Conservation (phyloP, 2,888 invertebrate genomes). For the Pyralis farinalis region DNA sequence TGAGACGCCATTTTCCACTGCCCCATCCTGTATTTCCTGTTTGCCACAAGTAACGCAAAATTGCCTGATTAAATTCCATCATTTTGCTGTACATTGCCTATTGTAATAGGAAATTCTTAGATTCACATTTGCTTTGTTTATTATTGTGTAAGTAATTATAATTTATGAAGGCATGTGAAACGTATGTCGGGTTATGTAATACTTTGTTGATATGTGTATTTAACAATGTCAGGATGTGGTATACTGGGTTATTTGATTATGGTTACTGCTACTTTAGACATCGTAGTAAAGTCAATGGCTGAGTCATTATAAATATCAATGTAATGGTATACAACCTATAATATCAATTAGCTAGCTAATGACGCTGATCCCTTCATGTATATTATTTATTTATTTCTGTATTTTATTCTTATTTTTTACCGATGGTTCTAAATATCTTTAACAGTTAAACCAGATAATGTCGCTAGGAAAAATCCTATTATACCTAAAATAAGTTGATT, state of each 20-base stretch:
- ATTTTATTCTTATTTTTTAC: too few species aligned
- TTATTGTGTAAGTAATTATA: not conserved
- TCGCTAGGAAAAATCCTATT: too few species aligned
- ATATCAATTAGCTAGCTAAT: too few species aligned
- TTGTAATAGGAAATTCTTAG: conserved; percentile 59
- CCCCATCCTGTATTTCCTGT: conserved; percentile 71
- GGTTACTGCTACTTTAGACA: not conserved
- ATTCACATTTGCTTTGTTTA: conserved; percentile 60
- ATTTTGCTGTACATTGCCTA: conserved; percentile 34
- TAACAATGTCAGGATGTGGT: conserved; percentile 3
- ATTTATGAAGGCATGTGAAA: not conserved
- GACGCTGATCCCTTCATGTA: too few species aligned
- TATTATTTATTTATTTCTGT: too few species aligned
- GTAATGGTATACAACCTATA: too few species aligned
- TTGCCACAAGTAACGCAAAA: conserved; percentile 57
- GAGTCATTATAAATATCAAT: too few species aligned
- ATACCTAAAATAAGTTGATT: too few species aligned
- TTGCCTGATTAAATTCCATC: conserved; percentile 57
- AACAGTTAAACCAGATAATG: too few species aligned
- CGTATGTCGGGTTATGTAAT: not conserved
- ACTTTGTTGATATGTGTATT: not conserved
- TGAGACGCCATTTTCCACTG: conserved; percentile 46
- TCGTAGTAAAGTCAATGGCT: not conserved
- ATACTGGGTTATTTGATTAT: not conserved
- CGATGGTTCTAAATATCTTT: too few species aligned